Conservation (phyloP, 2,888 invertebrate genomes). For the Cyrtodaria siliqua region DNA sequence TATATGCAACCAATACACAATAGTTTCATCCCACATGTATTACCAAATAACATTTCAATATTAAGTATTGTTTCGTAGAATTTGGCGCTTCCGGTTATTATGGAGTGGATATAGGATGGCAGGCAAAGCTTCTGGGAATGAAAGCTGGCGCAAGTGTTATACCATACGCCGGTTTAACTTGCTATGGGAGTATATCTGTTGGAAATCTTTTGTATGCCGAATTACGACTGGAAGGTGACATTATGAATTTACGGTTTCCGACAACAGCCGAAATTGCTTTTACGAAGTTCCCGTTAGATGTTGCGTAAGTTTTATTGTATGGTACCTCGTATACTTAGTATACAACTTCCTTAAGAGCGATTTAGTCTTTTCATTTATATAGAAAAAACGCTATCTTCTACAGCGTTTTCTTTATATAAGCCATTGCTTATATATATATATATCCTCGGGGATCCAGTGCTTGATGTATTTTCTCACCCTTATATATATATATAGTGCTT, state of each 20-base stretch:
- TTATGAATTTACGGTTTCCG: slow-evolving; percentile 71
- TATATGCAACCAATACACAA: too few species aligned
- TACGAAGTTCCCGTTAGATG: slow-evolving; percentile 77
- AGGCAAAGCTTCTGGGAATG: slow-evolving; percentile 65
- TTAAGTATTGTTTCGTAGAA: slow-evolving; percentile 34
- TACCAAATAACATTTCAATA: too few species aligned
- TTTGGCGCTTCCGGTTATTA: slow-evolving; percentile 71
- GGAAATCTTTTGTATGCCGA: slow-evolving; percentile 67
- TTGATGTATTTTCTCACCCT: too few species aligned
- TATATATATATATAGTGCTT: too few species aligned
- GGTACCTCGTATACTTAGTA: too few species aligned
- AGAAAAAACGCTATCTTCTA: too few species aligned
- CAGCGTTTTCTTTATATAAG: too few species aligned
- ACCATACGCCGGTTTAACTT: slow-evolving; percentile 65
- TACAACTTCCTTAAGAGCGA: too few species aligned
- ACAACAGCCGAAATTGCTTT: slow-evolving; percentile 70
- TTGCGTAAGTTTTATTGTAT: slow-evolving; percentile 66
- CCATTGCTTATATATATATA: too few species aligned
- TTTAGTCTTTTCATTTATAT: too few species aligned
- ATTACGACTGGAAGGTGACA: slow-evolving; percentile 67
- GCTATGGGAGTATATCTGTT: slow-evolving; percentile 64
- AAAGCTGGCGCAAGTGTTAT: slow-evolving; percentile 47
- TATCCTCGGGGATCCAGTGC: too few species aligned
- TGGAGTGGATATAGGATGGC: slow-evolving; percentile 65
- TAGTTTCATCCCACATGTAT: too few species aligned